Conservation (phyloP, 2,797 vertebrate species). For the Tinamus major region DNA sequence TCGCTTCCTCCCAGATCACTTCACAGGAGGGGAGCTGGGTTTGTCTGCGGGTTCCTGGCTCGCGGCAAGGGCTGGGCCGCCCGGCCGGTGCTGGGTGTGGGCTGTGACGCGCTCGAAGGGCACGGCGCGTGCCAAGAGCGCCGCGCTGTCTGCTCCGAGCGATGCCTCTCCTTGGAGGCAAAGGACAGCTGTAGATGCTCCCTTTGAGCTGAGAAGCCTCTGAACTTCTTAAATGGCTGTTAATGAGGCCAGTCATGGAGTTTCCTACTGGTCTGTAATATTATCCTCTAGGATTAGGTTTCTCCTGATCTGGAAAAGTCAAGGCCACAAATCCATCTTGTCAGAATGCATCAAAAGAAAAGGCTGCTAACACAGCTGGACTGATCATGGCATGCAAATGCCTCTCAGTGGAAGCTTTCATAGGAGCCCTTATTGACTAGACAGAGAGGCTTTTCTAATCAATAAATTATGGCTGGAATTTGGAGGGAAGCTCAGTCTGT, state of each 20-base stretch:
- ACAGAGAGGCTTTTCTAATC: conserved; percentile 40
- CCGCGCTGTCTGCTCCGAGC: neutral
- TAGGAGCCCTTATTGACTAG: conserved; percentile 43
- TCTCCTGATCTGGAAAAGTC: conserved; percentile 57
- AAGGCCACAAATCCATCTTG: conserved; percentile 65
- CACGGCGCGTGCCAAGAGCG: conserved; percentile 19
- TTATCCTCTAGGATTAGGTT: conserved; percentile 57
- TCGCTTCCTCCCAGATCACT: conserved; percentile 35
- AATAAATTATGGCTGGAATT: conserved; percentile 51
- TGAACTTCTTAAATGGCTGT: conserved; percentile 45
- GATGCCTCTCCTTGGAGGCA: neutral
- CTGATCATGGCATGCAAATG: neutral
- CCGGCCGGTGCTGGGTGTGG: conserved; percentile 37
- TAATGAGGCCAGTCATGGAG: conserved; percentile 3
- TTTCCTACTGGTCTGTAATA: conserved; percentile 54
- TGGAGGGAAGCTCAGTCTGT: conserved; percentile 20
- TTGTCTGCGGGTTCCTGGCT: conserved; percentile 14
- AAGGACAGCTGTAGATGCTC: conserved; percentile 39
- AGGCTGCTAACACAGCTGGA: neutral
- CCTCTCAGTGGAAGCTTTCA: conserved; percentile 28
- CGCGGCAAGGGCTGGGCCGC: conserved; percentile 23
- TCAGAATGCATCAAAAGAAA: conserved; percentile 56
- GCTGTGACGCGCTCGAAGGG: neutral
- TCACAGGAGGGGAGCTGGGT: conserved; percentile 31
- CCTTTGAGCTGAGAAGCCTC: neutral